phyloP scores from a whole-genome alignment of 1,140 invertebrate species.

The Radopholus similis region DNA sequence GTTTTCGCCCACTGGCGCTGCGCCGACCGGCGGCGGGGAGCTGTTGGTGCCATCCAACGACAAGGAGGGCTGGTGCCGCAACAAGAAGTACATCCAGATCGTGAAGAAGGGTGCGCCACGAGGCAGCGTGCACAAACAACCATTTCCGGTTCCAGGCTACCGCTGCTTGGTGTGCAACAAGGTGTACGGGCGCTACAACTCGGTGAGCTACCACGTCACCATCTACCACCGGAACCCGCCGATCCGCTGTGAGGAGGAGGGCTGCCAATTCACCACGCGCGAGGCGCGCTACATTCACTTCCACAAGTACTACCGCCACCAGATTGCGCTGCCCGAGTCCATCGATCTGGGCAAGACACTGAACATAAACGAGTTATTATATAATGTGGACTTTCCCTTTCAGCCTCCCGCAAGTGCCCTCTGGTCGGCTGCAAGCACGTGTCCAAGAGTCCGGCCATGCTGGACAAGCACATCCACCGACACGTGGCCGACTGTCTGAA shows the following conservation, averaged over 20 bases:
- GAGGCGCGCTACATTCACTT: slow-evolving; percentile 59
- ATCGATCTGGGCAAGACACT: slow-evolving; percentile 51
- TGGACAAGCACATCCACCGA: slow-evolving; percentile 55
- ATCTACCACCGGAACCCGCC: slow-evolving; percentile 60
- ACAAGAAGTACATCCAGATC: slow-evolving; percentile 59
- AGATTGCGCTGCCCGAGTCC: slow-evolving; percentile 50
- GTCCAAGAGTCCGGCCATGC: slow-evolving; percentile 56
- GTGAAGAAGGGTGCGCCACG: slow-evolving; percentile 45
- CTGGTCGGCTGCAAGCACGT: slow-evolving; percentile 53
- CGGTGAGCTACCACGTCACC: slow-evolving; percentile 51
- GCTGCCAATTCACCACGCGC: slow-evolving; percentile 53
- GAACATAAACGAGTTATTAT: neutral
- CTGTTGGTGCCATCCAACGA: slow-evolving; percentile 52
- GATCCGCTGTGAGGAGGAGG: slow-evolving; percentile 50
- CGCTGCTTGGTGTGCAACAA: slow-evolving; percentile 54
- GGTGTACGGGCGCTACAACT: slow-evolving; percentile 59
- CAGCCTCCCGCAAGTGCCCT: slow-evolving; percentile 58
- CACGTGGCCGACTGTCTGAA: slow-evolving; percentile 47
- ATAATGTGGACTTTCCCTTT: slow-evolving; percentile 5
- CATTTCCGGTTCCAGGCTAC: slow-evolving; percentile 1
- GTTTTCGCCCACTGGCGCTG: neutral
- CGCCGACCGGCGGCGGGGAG: slow-evolving; percentile 25
- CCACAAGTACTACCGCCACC: slow-evolving; percentile 59
- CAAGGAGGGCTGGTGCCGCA: slow-evolving; percentile 57
- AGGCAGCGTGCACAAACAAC: slow-evolving; percentile 14